Base-by-base conservation (phyloP, 2,797 vertebrate species). In the Buceros bicornis region DNA sequence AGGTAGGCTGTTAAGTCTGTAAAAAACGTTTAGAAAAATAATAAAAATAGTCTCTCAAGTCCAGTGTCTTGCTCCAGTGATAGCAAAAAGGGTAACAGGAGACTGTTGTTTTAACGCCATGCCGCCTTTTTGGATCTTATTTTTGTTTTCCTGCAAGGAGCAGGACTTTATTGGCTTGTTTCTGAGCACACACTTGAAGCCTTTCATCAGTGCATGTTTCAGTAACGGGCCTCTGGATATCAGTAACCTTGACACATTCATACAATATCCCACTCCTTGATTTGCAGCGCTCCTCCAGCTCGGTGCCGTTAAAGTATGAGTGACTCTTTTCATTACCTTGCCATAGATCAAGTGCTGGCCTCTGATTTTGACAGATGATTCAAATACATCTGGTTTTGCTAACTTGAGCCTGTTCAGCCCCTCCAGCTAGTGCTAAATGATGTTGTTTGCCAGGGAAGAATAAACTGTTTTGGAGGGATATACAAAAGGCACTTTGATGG, bases 331-430 rank as follows among this genome's bases (percentile, higher is more conserved):
- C 94, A 95, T 95, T 96, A 95, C 94, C 80, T 94, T 95, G 84
- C 97, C 77, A 51, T 95, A 96, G 94, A 97, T 95, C 97, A 97
- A 94, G 82, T 43, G 87, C 31, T 69, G 91, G 84, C 77, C 92
- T 95, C 95, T 87, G 82, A 80, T 95, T 96, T 77, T 97, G 96
- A 97, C 95, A 93, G 95, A 89, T 93, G 95, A 94, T 94, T 91
- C 95, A 95, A 92, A 94, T 97, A 95, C 97, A 97, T 97, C 97
- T 97, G 96, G 93, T 87, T 97, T 95, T 92, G 72, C 77, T 95
- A 95, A 95, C 94, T 74, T 86, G 65, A 87, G 95, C 71, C 82
- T 0, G 11, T 82, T 94, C 93, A 97, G 70, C 71, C 87, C 81
- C 97, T 93, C 71, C 79, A 95, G 89, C 85, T 86, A 93, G 74